Evolutionary conservation across 30 jellyfish, hydroid and myxozoan genomes (phyloP).

Genomic region (Catostylus mosaicus): DNA sequence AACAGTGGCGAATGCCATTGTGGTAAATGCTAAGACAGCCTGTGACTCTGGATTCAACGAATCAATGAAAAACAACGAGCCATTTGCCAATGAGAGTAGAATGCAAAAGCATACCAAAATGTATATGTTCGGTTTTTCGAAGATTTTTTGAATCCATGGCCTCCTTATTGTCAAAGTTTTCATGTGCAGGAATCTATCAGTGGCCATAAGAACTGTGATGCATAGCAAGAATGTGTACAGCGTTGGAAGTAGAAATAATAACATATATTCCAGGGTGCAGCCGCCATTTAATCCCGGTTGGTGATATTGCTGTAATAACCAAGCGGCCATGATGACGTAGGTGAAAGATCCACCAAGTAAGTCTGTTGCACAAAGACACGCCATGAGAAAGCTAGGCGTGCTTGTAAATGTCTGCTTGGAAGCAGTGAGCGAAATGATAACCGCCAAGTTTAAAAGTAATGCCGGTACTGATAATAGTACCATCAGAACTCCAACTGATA

Average conservation of each 20-base stretch:
- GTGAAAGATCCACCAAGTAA: neutral
- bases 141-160: neutral
- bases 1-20: neutral
- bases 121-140: neutral
- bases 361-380: conserved; percentile 11
- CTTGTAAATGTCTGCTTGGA: conserved; percentile 12
- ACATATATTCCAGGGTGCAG: neutral
- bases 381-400: conserved; percentile 19
- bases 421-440: conserved; percentile 16
- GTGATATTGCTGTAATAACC: neutral
- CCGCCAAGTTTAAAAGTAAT: neutral
- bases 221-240: neutral
- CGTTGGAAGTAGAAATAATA: no score
- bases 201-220: conserved; percentile 10
- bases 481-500: conserved; percentile 5
- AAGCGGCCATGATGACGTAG: neutral
- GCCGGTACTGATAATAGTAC: neutral
- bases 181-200: conserved; percentile 16
- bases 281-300: neutral
- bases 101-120: neutral
- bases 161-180: neutral
- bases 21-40: neutral
- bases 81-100: neutral
- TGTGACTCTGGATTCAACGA: neutral
- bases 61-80: neutral